Conservation (phyloP, 2,797 vertebrate genomes). For the Myripristis murdjan region DNA sequence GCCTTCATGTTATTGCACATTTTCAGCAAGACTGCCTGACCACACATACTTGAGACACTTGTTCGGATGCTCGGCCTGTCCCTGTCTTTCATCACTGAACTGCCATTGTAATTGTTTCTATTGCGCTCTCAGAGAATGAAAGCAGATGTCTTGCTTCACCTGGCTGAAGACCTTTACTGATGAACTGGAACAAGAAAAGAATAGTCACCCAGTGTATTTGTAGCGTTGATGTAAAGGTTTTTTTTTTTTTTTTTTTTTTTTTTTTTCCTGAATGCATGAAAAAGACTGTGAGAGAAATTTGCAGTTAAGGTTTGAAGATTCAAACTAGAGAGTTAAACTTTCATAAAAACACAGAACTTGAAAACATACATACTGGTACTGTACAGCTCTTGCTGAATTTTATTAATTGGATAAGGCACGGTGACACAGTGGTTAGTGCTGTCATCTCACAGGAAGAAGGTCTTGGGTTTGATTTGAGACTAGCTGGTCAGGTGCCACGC, state of each 20-base stretch:
- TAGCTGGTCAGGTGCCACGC: too few species aligned
- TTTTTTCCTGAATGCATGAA: background rate
- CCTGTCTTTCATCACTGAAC: conserved; percentile 8
- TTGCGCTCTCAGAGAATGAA: conserved; percentile 19
- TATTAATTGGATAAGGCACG: too few species aligned
- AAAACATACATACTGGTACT: too few species aligned
- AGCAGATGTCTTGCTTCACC: conserved; percentile 6
- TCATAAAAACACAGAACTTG: background rate
- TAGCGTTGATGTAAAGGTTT: background rate
- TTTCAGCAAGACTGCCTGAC: background rate
- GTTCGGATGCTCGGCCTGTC: conserved; percentile 5
- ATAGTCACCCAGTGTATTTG: background rate
- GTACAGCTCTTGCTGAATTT: too few species aligned
- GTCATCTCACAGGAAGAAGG: too few species aligned
- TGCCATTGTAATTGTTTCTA: conserved; percentile 7
- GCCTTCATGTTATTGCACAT: conserved; percentile 10
- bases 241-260: too few species aligned
- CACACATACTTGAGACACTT: background rate
- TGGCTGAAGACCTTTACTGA: conserved; percentile 2
- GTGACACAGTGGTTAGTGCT: too few species aligned
- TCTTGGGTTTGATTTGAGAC: too few species aligned
- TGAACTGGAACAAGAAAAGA: background rate
- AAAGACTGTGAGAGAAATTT: background rate
- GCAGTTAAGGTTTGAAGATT: background rate
- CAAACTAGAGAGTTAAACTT: background rate